Evolutionary conservation across 2,113 vertebrate genomes (phyloP).

Genomic region (Lophura nycthemera): DNA sequence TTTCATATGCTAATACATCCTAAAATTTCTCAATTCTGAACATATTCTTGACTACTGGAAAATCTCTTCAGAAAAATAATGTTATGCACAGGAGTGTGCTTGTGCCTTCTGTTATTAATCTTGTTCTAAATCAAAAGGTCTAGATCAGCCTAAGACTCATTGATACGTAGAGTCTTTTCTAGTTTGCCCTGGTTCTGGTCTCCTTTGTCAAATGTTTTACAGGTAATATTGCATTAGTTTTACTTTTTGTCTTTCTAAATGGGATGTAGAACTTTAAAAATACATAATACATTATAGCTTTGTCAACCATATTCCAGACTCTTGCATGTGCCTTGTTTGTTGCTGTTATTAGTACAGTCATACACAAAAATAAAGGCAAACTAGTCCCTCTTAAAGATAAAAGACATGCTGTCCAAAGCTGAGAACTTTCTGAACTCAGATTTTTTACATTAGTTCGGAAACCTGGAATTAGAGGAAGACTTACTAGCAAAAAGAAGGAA

Average conservation of each 20-base stretch:
- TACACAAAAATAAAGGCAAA: not conserved
- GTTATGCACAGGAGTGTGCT: not conserved
- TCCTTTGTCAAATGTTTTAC: not conserved
- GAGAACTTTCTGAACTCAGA: not conserved
- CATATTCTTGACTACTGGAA: not conserved
- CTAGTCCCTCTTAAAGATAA: not conserved
- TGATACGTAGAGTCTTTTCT: not conserved
- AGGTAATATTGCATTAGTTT: not conserved
- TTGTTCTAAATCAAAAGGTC: not conserved
- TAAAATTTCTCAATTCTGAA: conserved; percentile 31
- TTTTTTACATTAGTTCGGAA: not conserved
- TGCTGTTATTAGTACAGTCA: not conserved
- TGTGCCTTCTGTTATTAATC: not conserved
- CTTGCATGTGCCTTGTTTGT: not conserved
- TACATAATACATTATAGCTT: not conserved
- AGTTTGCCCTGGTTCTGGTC: not conserved
- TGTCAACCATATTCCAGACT: not conserved
- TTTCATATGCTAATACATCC: conserved; percentile 9
- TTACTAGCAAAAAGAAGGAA: not conserved
- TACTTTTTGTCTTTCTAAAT: not conserved
- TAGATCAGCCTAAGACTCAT: not conserved
- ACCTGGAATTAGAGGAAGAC: not conserved
- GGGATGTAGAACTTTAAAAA: not conserved
- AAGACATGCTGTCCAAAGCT: not conserved
- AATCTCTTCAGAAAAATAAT: not conserved